Evolutionary conservation across 2,888 invertebrate species (phyloP).

Genomic region (Orthonychiurus folsomi): DNA sequence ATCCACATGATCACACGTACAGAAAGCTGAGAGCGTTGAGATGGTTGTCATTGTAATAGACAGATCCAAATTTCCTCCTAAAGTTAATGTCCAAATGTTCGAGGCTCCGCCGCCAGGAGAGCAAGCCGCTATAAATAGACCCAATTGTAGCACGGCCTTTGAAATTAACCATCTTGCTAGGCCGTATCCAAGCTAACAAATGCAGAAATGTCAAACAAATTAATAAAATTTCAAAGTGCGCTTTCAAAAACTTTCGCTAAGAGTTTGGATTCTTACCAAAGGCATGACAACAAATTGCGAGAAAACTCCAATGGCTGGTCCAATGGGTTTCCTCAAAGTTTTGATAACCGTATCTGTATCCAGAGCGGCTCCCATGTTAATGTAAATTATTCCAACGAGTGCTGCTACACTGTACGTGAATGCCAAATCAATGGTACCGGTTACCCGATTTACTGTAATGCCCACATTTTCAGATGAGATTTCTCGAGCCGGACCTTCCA

Average conservation of each 20-base stretch:
- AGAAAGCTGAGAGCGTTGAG: constrained; percentile 77
- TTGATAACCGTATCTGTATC: constrained; percentile 61
- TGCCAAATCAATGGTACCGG: constrained; percentile 59
- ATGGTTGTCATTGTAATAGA: constrained; percentile 92
- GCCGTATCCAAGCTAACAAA: constrained; percentile 35
- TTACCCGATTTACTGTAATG: constrained; percentile 54
- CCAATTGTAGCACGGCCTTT: constrained; percentile 62
- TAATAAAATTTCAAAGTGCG: too few relatives aligned
- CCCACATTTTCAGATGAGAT: constrained; percentile 18
- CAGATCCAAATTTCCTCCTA: constrained; percentile 84
- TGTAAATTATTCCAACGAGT: constrained; percentile 69
- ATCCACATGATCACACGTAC: too few relatives aligned
- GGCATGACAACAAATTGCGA: constrained; percentile 80
- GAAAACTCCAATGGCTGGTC: constrained; percentile 65
- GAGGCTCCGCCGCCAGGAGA: constrained; percentile 92
- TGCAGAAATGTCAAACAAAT: too few relatives aligned
- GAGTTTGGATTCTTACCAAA: constrained; percentile 55
- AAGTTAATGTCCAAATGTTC: constrained; percentile 87
- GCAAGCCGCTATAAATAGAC: constrained; percentile 81
- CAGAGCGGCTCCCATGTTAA: constrained; percentile 84
- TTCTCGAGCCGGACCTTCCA: constrained; percentile 16
- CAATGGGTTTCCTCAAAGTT: constrained; percentile 62
- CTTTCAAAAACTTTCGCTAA: too few relatives aligned
- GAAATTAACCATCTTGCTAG: constrained; percentile 27
- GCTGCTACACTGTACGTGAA: constrained; percentile 67